Evolutionary conservation across 2,888 invertebrate genomes (phyloP).

Genomic region (Podabrus alpinus): DNA sequence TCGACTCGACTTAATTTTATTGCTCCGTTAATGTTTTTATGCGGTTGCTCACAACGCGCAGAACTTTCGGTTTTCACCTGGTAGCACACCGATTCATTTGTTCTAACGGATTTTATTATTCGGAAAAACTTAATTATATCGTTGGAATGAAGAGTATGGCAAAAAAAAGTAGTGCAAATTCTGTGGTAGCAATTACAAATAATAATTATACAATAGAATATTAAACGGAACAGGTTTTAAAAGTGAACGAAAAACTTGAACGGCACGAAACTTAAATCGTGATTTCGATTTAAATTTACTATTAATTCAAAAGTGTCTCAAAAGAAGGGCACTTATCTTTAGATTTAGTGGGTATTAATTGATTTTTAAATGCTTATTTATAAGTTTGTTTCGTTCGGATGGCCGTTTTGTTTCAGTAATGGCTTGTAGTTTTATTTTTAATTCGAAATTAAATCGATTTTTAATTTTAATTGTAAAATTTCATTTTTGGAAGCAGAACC

Average conservation of each 20-base stretch:
- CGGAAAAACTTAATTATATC: not conserved
- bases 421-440: not conserved
- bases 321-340: conserved; percentile 21
- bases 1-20: not conserved
- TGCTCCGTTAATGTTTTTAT: not conserved
- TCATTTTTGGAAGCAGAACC: not conserved
- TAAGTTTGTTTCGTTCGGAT: conserved; percentile 14
- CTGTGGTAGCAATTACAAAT: conserved; percentile 20
- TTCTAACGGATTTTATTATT: not conserved
- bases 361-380: conserved; percentile 29
- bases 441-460: not conserved
- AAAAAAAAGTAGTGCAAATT: conserved; percentile 17
- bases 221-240: conserved; percentile 14
- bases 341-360: conserved; percentile 24
- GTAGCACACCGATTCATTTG: not conserved
- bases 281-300: conserved; percentile 20
- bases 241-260: conserved; percentile 4
- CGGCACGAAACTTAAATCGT: conserved; percentile 24
- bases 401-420: not conserved
- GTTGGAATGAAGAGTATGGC: not conserved
- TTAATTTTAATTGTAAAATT: not conserved
- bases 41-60: not conserved
- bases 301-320: conserved; percentile 15
- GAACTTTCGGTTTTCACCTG: not conserved
- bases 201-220: conserved; percentile 16